phyloP scores from a whole-genome alignment of 2,888 invertebrate species.

The Quadroppia sp. region DNA sequence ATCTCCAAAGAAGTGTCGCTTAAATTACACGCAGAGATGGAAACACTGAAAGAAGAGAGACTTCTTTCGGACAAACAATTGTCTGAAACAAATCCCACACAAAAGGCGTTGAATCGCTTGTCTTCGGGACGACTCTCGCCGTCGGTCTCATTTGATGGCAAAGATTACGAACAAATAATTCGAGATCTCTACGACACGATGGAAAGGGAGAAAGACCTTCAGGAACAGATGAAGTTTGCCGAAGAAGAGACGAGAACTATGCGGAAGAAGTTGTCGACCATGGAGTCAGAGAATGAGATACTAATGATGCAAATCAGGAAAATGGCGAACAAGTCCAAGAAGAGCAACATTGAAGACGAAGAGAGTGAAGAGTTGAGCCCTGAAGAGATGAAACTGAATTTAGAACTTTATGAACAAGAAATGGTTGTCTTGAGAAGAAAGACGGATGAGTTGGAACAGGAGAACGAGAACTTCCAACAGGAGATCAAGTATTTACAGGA shows the following conservation, averaged over 20 bases:
- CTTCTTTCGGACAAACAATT: conserved; percentile 48
- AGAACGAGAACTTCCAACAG: conserved; percentile 66
- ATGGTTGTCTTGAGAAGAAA: conserved; percentile 74
- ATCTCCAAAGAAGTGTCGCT: conserved; percentile 66
- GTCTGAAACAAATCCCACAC: background rate
- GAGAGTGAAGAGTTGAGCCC: conserved; percentile 66
- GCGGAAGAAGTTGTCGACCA: conserved; percentile 80
- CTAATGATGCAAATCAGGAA: conserved; percentile 91
- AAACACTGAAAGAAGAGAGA: conserved; percentile 63
- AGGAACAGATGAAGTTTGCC: conserved; percentile 84
- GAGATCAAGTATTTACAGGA: conserved; percentile 69
- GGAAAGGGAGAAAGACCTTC: conserved; percentile 86
- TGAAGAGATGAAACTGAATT: conserved; percentile 72
- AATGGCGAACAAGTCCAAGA: conserved; percentile 69
- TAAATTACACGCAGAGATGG: conserved; percentile 66
- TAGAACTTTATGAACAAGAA: conserved; percentile 83
- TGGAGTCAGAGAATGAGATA: conserved; percentile 96
- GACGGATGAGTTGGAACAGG: conserved; percentile 75
- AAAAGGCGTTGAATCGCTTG: conserved; percentile 16
- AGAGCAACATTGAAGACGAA: conserved; percentile 53
- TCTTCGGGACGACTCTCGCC: conserved; percentile 36
- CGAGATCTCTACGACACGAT: conserved; percentile 84
- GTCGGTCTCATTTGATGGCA: conserved; percentile 41
- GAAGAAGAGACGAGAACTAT: conserved; percentile 83
- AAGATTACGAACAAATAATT: conserved; percentile 61